A percentile compares a stretch with the other conserved stretches of the same genome.
Conservation (phyloP, 2,888 invertebrate genomes). For the Dicranocentrus wangi region DNA sequence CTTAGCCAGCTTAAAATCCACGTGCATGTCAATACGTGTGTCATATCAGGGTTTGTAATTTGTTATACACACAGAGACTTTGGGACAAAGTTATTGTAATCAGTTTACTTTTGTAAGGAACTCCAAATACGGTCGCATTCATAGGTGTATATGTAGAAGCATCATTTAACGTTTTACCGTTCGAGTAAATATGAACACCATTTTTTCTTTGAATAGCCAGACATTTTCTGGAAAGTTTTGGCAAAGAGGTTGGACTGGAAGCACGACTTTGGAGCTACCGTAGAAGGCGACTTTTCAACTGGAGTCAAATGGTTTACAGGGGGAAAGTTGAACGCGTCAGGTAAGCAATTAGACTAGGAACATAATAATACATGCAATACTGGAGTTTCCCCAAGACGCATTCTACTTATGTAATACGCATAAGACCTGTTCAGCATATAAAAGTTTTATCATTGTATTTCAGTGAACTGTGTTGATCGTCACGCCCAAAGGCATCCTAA, state of each 20-base stretch:
- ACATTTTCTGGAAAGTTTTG: conserved; percentile 70
- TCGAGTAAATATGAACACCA: too few species aligned
- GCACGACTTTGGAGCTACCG: conserved; percentile 47
- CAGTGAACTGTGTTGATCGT: conserved; percentile 72
- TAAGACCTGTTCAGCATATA: not conserved
- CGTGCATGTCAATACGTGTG: too few species aligned
- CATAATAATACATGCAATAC: not conserved
- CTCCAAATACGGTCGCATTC: too few species aligned
- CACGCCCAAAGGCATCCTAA: conserved; percentile 67
- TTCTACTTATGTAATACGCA: not conserved
- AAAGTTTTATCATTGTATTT: not conserved
- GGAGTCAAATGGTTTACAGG: conserved; percentile 69
- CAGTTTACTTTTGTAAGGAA: too few species aligned
- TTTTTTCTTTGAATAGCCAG: conserved; percentile 64
- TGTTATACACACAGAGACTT: too few species aligned
- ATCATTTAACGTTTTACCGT: too few species aligned
- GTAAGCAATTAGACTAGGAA: conserved; percentile 42
- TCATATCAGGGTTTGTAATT: too few species aligned
- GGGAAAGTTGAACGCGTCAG: conserved; percentile 71
- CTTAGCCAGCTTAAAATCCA: too few species aligned
- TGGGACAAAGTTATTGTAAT: too few species aligned
- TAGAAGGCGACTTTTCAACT: conserved; percentile 68
- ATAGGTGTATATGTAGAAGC: too few species aligned
- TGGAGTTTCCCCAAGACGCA: not conserved
- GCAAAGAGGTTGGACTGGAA: conserved; percentile 69